These are phyloP conservation scores for Tokudaia tokunoshimensis DNA, from an alignment of 2,797 vertebrate species.

Conservation along the genomic window DNA sequence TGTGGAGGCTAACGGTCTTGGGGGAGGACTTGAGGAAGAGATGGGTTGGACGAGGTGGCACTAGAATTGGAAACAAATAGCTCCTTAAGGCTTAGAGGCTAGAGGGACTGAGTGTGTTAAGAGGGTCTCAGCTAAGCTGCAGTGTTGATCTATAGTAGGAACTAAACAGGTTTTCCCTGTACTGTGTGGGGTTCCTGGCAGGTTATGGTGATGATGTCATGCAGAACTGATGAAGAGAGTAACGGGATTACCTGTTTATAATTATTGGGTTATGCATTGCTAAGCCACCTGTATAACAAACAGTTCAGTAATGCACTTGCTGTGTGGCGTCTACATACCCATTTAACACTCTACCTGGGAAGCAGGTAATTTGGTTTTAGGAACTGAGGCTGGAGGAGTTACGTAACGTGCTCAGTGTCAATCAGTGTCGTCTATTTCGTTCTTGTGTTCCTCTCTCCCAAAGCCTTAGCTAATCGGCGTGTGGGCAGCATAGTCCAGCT, in stretches of 20 bases:
- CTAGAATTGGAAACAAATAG: neutral
- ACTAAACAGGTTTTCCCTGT: neutral
- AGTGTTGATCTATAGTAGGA: neutral
- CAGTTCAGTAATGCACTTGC: neutral
- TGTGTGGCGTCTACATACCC: neutral
- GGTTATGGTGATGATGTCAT: neutral
- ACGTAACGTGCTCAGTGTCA: neutral
- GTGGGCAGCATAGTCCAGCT: neutral
- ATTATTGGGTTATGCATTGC: neutral
- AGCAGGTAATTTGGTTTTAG: neutral
- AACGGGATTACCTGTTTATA: too few relatives aligned
- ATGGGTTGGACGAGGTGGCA: neutral
- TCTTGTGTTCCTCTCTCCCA: neutral
- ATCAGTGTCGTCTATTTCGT: neutral
- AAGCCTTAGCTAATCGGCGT: neutral
- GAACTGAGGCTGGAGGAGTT: neutral
- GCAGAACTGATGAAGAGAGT: neutral
- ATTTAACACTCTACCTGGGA: neutral
- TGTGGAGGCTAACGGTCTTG: neutral
- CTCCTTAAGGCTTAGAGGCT: neutral
- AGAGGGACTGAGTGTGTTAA: neutral
- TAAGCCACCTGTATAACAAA: neutral
- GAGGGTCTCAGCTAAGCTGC: neutral
- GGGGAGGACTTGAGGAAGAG: neutral
- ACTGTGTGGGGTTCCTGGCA: neutral